phyloP scores from a whole-genome alignment of 2,797 vertebrate genomes.

The Hippoglossus hippoglossus region DNA sequence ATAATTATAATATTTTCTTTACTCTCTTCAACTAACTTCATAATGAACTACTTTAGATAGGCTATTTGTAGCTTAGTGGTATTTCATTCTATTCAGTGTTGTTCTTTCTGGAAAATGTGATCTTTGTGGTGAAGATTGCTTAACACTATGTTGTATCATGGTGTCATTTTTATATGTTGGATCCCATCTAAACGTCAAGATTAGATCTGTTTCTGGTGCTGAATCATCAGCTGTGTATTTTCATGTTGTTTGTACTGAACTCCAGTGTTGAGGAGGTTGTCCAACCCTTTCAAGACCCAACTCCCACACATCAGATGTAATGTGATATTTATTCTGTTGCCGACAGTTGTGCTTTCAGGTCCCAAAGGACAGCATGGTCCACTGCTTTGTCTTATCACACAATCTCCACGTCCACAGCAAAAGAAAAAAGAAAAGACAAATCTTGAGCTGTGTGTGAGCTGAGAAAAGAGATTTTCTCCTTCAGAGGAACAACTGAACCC shows the following conservation, averaged over 20 bases:
- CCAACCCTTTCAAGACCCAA: background rate
- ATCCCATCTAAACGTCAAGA: too few species aligned
- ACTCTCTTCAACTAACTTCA: too few species aligned
- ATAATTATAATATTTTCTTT: too few species aligned
- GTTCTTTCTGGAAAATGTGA: too few species aligned
- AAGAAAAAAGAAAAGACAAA: background rate
- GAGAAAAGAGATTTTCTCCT: conserved; percentile 1
- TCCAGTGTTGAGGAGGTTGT: background rate
- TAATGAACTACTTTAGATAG: too few species aligned
- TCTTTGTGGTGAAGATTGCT: too few species aligned
- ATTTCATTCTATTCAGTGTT: too few species aligned
- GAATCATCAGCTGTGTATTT: too few species aligned
- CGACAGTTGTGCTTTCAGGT: conserved; percentile 2
- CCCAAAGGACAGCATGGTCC: background rate
- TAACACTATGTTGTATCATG: too few species aligned
- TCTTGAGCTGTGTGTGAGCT: conserved; percentile 4
- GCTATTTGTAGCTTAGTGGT: too few species aligned
- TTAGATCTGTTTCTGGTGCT: too few species aligned
- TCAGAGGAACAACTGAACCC: conserved; percentile 9
- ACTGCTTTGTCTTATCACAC: background rate
- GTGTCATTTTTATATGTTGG: too few species aligned
- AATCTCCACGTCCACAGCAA: background rate
- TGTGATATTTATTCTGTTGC: background rate
- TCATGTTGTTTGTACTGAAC: background rate
- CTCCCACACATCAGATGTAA: background rate